phyloP scores from a whole-genome alignment of 2,113 vertebrate genomes.

The Pseudorasbora parva region DNA sequence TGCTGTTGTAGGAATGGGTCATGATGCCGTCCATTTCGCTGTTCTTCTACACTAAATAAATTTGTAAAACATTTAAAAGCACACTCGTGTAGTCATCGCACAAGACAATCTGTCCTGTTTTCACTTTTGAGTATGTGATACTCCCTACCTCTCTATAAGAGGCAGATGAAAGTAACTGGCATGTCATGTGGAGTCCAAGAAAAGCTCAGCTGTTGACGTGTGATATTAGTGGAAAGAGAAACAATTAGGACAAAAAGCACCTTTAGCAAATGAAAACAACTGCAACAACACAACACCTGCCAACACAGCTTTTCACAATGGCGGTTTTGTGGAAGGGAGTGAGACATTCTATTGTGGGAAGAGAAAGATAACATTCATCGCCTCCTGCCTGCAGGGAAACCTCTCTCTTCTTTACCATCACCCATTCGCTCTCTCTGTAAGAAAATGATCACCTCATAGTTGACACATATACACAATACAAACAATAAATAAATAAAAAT shows the following conservation, averaged over 20 bases:
- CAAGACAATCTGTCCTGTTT: neutral
- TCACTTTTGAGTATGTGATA: neutral
- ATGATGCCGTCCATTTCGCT: constrained; percentile 1
- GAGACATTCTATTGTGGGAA: constrained; percentile 11
- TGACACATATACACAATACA: neutral
- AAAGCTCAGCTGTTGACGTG: constrained; percentile 28
- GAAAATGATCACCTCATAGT: neutral
- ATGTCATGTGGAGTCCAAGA: neutral
- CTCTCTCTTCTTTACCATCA: neutral
- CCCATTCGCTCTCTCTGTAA: neutral
- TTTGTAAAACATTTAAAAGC: neutral
- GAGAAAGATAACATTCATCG: constrained; percentile 32
- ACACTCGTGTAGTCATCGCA: neutral
- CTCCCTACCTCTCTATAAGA: neutral
- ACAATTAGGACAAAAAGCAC: constrained; percentile 27
- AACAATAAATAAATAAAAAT: too few relatives aligned
- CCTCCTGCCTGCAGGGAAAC: neutral
- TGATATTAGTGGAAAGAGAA: constrained; percentile 34
- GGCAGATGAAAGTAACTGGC: neutral
- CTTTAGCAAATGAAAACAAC: constrained; percentile 17
- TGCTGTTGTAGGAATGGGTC: neutral
- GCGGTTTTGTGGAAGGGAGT: constrained; percentile 23
- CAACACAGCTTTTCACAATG: neutral
- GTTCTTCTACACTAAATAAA: neutral
- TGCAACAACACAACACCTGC: constrained; percentile 30